phyloP scores from a whole-genome alignment of 2,113 vertebrate species.

The Ovis aries region DNA sequence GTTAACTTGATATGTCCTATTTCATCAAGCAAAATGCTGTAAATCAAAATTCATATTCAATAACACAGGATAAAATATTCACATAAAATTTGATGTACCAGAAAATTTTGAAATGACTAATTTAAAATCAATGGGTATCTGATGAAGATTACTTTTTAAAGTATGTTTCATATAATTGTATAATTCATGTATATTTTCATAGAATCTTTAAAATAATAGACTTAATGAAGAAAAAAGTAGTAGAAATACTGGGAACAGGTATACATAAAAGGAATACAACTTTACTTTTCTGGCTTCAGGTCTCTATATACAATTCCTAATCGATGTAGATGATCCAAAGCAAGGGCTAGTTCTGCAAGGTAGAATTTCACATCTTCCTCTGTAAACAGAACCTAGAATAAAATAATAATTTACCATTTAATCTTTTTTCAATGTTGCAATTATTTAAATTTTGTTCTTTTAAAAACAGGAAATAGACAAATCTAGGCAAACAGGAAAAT shows the following conservation, averaged over 20 bases:
- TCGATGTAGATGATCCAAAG: conserved; percentile 98
- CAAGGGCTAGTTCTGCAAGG: conserved; percentile 98
- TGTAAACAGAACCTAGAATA: conserved; percentile 99
- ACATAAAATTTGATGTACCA: conserved; percentile 28
- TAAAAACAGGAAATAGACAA: conserved; percentile 41
- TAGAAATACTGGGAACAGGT: conserved; percentile 63
- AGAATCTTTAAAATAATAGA: not conserved
- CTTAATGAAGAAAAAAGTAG: conserved; percentile 36
- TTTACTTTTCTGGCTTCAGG: conserved; percentile 99
- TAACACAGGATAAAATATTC: conserved; percentile 77
- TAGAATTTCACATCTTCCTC: conserved; percentile 99
- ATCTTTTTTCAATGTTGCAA: conserved; percentile 80
- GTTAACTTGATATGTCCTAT: conserved; percentile 99
- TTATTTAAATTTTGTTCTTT: conserved; percentile 51
- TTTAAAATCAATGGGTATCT: not conserved
- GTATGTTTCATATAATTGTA: not conserved
- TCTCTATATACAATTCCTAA: conserved; percentile 99
- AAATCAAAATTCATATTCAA: conserved; percentile 92
- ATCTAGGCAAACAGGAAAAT: conserved; percentile 12
- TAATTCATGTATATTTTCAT: not conserved
- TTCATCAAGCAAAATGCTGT: conserved; percentile 99
- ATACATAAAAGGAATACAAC: conserved; percentile 76
- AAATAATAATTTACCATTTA: conserved; percentile 97
- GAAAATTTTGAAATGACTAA: not conserved
- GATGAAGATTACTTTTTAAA: conserved; percentile 26